These are phyloP conservation scores for Melanophora roralis DNA, from an alignment of 2,888 invertebrate species.

Conservation along the genomic window DNA sequence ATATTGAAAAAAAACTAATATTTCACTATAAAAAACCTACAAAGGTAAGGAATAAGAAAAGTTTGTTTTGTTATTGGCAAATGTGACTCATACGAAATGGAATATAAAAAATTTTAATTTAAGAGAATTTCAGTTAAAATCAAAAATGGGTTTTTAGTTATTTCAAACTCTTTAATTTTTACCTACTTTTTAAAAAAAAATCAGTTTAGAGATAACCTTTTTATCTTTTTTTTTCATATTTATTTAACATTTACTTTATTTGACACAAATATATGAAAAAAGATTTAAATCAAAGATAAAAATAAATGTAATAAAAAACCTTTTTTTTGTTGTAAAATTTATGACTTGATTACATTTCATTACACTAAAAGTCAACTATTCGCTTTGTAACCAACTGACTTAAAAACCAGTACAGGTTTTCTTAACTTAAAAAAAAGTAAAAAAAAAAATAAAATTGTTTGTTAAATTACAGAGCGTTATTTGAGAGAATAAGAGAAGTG, in stretches of 20 bases:
- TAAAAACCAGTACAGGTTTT: slow-evolving; percentile 11
- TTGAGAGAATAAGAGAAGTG: neutral
- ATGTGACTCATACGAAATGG: neutral
- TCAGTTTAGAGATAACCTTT: neutral
- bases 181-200: too few species aligned
- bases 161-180: too few species aligned
- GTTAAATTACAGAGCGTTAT: neutral
- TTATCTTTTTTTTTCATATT: neutral
- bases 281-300: slow-evolving; percentile 18
- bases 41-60: neutral
- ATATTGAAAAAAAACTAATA: neutral
- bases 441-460: too few species aligned
- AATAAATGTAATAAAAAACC: neutral
- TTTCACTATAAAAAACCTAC: neutral
- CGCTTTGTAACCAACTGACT: neutral
- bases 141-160: too few species aligned
- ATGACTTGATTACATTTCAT: slow-evolving; percentile 31
- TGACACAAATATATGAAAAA: slow-evolving; percentile 34
- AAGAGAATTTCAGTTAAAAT: neutral
- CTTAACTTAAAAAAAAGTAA: neutral
- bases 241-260: neutral
- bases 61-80: too few species aligned
- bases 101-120: neutral
- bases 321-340: neutral
- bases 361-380: slow-evolving; percentile 15